Conservation (phyloP, 2,888 invertebrate genomes). For the Limenitis camilla region DNA sequence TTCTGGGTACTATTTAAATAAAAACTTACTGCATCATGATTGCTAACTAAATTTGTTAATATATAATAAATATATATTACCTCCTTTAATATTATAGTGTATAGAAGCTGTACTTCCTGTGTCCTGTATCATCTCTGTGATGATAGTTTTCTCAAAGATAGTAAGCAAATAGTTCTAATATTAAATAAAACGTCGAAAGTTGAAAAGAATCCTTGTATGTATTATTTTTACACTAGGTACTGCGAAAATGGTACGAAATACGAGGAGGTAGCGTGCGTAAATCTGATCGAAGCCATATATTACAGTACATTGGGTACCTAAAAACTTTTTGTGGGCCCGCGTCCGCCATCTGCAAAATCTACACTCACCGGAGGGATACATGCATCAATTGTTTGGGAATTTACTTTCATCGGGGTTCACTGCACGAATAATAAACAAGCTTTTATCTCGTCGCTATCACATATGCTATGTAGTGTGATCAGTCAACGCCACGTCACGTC, state of each 20-base stretch:
- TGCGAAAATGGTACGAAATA: slow-evolving; percentile 30
- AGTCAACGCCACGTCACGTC: slow-evolving; percentile 26
- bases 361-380: slow-evolving; percentile 32
- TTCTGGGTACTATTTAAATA: no score
- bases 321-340: slow-evolving; percentile 28
- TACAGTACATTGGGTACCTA: slow-evolving; percentile 29
- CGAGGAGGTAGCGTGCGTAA: slow-evolving; percentile 36
- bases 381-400: slow-evolving; percentile 29
- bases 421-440: slow-evolving; percentile 27
- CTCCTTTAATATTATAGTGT: no score
- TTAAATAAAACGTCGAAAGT: not conserved
- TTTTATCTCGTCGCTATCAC: slow-evolving; percentile 28
- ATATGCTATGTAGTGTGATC: slow-evolving; percentile 26
- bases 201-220: slow-evolving; percentile 1
- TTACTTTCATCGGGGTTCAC: slow-evolving; percentile 23
- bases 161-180: no score
- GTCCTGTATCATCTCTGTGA: no score
- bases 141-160: no score
- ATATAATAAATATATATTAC: no score
- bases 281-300: slow-evolving; percentile 41
- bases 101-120: no score
- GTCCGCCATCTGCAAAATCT: slow-evolving; percentile 35
- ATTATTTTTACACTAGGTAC: slow-evolving; percentile 16
- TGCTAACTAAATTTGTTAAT: no score
- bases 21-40: no score